phyloP scores from a whole-genome alignment of 2,888 invertebrate genomes.

The Oxycera nigricornis region DNA sequence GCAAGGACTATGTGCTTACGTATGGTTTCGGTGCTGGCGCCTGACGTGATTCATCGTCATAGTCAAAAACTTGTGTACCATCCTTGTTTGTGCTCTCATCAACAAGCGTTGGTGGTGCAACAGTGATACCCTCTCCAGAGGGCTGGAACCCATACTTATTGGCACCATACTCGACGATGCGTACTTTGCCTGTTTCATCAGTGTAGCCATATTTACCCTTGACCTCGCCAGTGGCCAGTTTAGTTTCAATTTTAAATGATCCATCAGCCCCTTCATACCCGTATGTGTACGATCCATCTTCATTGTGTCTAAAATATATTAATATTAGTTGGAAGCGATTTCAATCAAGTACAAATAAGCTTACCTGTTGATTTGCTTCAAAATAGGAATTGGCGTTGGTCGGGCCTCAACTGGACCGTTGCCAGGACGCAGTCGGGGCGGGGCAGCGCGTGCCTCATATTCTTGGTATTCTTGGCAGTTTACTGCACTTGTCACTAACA shows the following conservation, averaged over 20 bases:
- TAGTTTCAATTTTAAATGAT: slow-evolving; percentile 89
- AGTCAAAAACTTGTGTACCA: slow-evolving; percentile 59
- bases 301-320: slow-evolving; percentile 73
- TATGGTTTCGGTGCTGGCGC: slow-evolving; percentile 53
- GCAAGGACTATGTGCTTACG: slow-evolving; percentile 50
- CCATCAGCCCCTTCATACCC: slow-evolving; percentile 90
- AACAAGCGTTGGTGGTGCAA: slow-evolving; percentile 68
- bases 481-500: slow-evolving; percentile 48
- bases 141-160: slow-evolving; percentile 89
- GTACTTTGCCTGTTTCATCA: slow-evolving; percentile 80
- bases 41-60: slow-evolving; percentile 58
- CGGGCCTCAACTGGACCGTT: slow-evolving; percentile 52
- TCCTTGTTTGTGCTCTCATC: slow-evolving; percentile 64
- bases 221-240: slow-evolving; percentile 80
- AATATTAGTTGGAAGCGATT: not conserved
- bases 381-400: slow-evolving; percentile 75
- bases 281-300: slow-evolving; percentile 90
- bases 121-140: slow-evolving; percentile 84
- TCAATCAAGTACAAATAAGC: not conserved
- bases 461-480: slow-evolving; percentile 61
- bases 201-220: slow-evolving; percentile 91
- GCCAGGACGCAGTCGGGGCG: slow-evolving; percentile 55
- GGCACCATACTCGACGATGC: slow-evolving; percentile 88
- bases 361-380: slow-evolving; percentile 86
- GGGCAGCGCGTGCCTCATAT: slow-evolving; percentile 58